Conservation (phyloP, 2,888 invertebrate species). For the Drosophila putrida region DNA sequence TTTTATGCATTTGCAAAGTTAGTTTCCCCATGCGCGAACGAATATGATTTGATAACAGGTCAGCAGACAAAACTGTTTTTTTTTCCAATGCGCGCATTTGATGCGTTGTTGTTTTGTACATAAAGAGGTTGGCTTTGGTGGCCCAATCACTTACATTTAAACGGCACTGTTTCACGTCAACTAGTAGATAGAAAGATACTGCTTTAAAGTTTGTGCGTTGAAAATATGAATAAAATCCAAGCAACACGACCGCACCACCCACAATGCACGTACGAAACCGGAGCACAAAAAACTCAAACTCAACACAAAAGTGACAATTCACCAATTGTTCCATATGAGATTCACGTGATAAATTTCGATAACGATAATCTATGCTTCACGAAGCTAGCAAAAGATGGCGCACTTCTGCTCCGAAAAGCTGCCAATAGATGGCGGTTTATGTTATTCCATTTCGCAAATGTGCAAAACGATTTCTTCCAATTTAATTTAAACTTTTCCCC, state of each 20-base stretch:
- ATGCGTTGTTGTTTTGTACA: constrained; percentile 45
- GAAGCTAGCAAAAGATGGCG: no score
- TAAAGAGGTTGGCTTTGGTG: constrained; percentile 2
- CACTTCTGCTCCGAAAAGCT: no score
- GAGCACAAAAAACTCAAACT: constrained; percentile 70
- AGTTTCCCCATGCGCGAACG: constrained; percentile 4
- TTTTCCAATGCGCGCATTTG: constrained; percentile 40
- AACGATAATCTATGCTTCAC: constrained; percentile 34
- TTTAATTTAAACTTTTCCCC: no score
- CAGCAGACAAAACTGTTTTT: constrained; percentile 51
- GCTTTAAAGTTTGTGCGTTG: constrained; percentile 44
- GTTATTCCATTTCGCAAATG: no score
- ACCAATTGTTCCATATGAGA: constrained; percentile 50
- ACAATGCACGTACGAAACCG: constrained; percentile 64
- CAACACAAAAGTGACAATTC: constrained; percentile 77
- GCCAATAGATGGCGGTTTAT: no score
- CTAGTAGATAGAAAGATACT: constrained; percentile 30
- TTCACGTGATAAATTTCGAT: constrained; percentile 66
- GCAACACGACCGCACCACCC: constrained; percentile 77
- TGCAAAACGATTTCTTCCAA: no score
- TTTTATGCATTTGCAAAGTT: constrained; percentile 22
- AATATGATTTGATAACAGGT: constrained; percentile 57
- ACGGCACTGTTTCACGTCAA: constrained; percentile 50
- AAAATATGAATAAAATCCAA: constrained; percentile 74
- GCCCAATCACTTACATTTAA: constrained; percentile 51